Percentiles rank a stretch among this genome's conserved stretches.
These are phyloP conservation scores for Alces alces DNA, from an alignment of 2,113 vertebrate genomes.

Conservation along the genomic window DNA sequence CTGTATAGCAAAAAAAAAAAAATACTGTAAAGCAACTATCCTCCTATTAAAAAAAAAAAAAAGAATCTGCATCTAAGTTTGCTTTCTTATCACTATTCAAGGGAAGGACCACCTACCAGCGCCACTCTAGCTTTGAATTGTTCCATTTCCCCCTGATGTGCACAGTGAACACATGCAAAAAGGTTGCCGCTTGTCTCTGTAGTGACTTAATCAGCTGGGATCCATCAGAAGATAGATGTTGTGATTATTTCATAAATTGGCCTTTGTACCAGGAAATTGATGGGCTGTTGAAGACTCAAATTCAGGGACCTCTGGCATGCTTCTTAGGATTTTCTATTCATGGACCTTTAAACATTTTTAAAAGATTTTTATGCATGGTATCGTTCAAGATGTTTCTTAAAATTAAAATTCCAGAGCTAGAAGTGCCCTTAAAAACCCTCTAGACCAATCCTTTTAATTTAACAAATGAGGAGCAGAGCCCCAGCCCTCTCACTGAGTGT, in stretches of 20 bases:
- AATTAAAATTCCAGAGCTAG: background rate
- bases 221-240: background rate
- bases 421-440: background rate
- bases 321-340: background rate
- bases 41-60: background rate
- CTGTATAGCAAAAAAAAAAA: background rate
- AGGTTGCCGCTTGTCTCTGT: background rate
- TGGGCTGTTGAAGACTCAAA: background rate
- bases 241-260: background rate
- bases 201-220: background rate
- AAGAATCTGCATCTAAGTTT: background rate
- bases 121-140: background rate
- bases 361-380: background rate
- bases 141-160: background rate
- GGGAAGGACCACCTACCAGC: background rate
- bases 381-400: constrained; percentile 11
- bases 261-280: background rate
- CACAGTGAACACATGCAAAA: background rate
- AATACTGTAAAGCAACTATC: background rate
- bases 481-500: background rate
- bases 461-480: background rate
- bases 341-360: background rate
- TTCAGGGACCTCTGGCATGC: background rate
- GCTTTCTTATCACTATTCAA: background rate
- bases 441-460: background rate